Conservation (phyloP, 2,888 invertebrate species). For the Pyrrhia umbra region DNA sequence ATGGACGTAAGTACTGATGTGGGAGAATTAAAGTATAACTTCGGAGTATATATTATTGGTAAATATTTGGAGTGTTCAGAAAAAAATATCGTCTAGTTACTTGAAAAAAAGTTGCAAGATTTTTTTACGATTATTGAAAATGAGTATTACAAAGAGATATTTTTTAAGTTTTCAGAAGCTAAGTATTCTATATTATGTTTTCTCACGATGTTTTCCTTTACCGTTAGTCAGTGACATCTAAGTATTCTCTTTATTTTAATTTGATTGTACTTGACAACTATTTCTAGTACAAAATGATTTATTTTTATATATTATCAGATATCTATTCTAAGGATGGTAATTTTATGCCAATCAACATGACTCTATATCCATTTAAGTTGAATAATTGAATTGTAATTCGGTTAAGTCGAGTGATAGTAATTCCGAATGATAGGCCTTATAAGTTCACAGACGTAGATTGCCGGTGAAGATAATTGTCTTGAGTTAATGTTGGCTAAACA, state of each 20-base stretch:
- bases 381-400: constrained; percentile 52
- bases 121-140: too few species aligned
- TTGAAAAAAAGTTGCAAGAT: too few species aligned
- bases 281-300: too few species aligned
- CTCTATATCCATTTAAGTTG: constrained; percentile 24
- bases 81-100: background rate
- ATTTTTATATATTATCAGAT: constrained; percentile 4
- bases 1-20: constrained; percentile 5
- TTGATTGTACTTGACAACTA: too few species aligned
- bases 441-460: constrained; percentile 78
- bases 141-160: too few species aligned
- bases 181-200: too few species aligned
- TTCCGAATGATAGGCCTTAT: constrained; percentile 61
- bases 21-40: background rate
- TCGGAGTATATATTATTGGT: background rate
- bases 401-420: constrained; percentile 52
- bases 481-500: constrained; percentile 83
- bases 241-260: too few species aligned
- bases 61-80: constrained; percentile 11
- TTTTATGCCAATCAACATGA: constrained; percentile 38
- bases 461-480: constrained; percentile 83
- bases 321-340: constrained; percentile 17
- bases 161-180: too few species aligned
- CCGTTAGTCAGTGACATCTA: too few species aligned
- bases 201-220: too few species aligned